Evolutionary conservation across 2,113 vertebrate genomes (phyloP).

Genomic region (Phaetusa simplex): DNA sequence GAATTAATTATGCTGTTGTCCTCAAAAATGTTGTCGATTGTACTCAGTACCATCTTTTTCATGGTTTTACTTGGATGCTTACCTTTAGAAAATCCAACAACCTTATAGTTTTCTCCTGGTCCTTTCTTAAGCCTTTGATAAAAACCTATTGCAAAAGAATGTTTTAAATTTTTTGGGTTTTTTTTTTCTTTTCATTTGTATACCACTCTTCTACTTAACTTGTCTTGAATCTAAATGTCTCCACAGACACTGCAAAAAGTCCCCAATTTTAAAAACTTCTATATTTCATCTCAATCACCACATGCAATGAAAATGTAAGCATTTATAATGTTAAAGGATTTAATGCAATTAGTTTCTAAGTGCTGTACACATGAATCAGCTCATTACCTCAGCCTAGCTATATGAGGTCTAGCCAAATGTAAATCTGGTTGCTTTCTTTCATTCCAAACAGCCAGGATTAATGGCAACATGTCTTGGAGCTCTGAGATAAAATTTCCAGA

Average conservation of each 20-base stretch:
- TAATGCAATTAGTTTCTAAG: conserved; percentile 19
- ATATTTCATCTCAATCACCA: background rate
- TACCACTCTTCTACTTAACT: background rate
- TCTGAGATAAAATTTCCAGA: background rate
- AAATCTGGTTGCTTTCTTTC: background rate
- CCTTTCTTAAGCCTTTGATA: background rate
- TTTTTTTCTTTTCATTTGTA: background rate
- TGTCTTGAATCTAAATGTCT: background rate
- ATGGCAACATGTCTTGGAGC: background rate
- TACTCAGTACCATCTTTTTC: background rate
- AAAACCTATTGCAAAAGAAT: background rate
- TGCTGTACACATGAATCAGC: background rate
- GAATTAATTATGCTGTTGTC: background rate
- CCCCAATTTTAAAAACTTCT: background rate
- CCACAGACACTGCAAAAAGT: background rate
- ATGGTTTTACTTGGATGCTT: background rate
- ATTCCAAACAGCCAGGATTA: background rate
- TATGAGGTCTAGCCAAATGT: background rate
- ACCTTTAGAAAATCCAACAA: background rate
- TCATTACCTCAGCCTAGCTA: background rate
- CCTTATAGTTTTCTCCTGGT: background rate
- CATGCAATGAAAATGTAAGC: background rate
- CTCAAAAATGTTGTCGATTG: background rate
- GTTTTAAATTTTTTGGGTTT: background rate
- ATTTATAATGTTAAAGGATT: conserved; percentile 5